Evolutionary conservation across 2,113 vertebrate species (phyloP), one percentile per base, ranked within the genome.

Genomic region (Carassius gibelio): DNA sequence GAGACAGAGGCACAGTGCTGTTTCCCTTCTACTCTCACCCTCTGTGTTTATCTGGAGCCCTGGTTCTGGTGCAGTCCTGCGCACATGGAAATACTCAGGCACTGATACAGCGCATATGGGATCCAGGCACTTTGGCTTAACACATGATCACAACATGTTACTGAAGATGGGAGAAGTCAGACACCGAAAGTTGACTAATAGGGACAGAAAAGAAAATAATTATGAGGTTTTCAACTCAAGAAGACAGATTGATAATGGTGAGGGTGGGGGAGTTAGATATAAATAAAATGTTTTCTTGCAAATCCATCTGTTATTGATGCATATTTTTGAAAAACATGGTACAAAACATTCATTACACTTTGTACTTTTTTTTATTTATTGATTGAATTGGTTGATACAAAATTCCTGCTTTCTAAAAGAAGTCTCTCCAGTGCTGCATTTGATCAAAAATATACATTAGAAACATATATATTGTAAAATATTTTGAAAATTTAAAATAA

Each of bases 21-120:
- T 7, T 83, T 75, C 57, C 19, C 64, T 34, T 76, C 62, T 57
- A 23, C 55, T 74, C 75, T 74, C 59, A 23, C 26, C 59, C 45
- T 55, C 57, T 23, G 74, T 57, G 83, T 87, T 87, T 78, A 50
- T 82, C 52, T 85, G 85, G 78, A 71, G 30, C 8, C 19, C 21
- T 34, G 30, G 15, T 36, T 57, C 4, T 80, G 61, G 19, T 66
- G 30, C 68, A 38, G 78, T 45, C 30, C 64, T 84, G 21, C 38
- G 42, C 88, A 87, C 80, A 74, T 81, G 83, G 75, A 87, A 76
- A 17, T 59, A 76, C 38, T 87, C 75, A 83, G 57, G 21, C 64
- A 21, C 72, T 69, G 62, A 76, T 89, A 19, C 55, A 64, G 69
- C 42, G 23, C 78, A 66, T 74, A 72, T 71, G 64, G 50, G 75